Conservation (phyloP, 2,888 invertebrate species). For the Erebia aethiops region DNA sequence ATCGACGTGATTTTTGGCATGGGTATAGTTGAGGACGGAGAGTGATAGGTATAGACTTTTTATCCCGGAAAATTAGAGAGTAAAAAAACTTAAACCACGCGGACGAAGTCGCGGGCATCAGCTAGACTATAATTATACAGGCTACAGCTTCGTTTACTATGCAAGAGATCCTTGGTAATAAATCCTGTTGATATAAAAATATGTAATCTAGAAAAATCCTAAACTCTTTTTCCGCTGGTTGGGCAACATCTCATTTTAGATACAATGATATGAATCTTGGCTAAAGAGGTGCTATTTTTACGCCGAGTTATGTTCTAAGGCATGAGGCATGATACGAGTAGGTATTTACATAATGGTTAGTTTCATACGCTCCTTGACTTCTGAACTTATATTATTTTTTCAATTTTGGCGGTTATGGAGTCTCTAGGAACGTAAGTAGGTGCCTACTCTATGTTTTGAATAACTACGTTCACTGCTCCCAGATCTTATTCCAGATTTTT, state of each 20-base stretch:
- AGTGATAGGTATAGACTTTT: too few relatives aligned
- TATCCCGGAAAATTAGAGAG: too few relatives aligned
- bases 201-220: background rate
- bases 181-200: background rate
- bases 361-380: conserved; percentile 15
- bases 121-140: background rate
- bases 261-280: conserved; percentile 24
- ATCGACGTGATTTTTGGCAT: too few relatives aligned
- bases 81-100: too few relatives aligned
- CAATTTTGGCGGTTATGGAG: conserved; percentile 9
- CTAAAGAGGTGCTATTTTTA: conserved; percentile 22
- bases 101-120: too few relatives aligned
- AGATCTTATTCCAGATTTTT: too few relatives aligned
- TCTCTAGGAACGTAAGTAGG: background rate
- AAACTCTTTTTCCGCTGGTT: conserved; percentile 8
- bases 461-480: background rate
- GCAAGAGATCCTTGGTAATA: background rate
- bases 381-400: conserved; percentile 16
- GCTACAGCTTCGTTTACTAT: background rate
- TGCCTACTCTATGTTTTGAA: background rate
- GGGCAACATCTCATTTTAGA: conserved; percentile 16
- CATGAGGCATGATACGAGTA: conserved; percentile 20
- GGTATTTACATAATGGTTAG: conserved; percentile 28
- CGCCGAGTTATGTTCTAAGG: conserved; percentile 10
- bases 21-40: too few relatives aligned